Conservation (phyloP, 2,797 vertebrate species). For the Thalassophryne amazonica region DNA sequence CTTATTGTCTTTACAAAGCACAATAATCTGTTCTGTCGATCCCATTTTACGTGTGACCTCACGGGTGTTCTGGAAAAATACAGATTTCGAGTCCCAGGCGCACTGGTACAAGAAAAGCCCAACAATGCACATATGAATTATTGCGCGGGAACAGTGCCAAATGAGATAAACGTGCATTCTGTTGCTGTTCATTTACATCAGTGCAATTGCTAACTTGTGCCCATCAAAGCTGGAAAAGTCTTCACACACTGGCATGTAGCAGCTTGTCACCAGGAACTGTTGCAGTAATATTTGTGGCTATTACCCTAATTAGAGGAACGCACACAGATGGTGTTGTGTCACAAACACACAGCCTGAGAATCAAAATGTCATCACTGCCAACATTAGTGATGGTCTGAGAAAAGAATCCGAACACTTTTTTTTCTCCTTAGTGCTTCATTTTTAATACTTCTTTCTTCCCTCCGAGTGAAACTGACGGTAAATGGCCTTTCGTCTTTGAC, state of each 20-base stretch:
- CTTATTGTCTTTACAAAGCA: constrained; percentile 55
- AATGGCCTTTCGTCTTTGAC: constrained; percentile 64
- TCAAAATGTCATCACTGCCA: constrained; percentile 81
- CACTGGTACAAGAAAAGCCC: constrained; percentile 5
- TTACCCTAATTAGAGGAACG: constrained; percentile 83
- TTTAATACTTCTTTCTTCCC: constrained; percentile 51
- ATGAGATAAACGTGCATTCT: constrained; percentile 27
- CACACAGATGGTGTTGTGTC: constrained; percentile 84
- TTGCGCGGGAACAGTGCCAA: constrained; percentile 32
- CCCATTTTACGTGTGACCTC: constrained; percentile 27
- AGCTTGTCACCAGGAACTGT: constrained; percentile 80
- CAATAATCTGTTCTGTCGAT: constrained; percentile 9
- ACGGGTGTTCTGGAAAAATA: constrained; percentile 19
- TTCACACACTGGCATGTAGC: constrained; percentile 76
- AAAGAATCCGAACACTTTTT: constrained; percentile 34
- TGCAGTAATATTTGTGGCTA: constrained; percentile 81
- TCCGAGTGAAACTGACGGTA: constrained; percentile 69
- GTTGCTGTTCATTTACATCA: constrained; percentile 55
- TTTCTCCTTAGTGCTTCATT: constrained; percentile 54
- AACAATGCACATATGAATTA: constrained; percentile 14
- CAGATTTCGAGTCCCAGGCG: constrained; percentile 8
- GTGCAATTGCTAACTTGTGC: constrained; percentile 60
- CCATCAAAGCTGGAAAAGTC: constrained; percentile 60
- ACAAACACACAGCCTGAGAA: constrained; percentile 79
- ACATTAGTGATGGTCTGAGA: constrained; percentile 75